Evolutionary conservation across 2,888 invertebrate species (phyloP).

Genomic region (Metellina segmentata): DNA sequence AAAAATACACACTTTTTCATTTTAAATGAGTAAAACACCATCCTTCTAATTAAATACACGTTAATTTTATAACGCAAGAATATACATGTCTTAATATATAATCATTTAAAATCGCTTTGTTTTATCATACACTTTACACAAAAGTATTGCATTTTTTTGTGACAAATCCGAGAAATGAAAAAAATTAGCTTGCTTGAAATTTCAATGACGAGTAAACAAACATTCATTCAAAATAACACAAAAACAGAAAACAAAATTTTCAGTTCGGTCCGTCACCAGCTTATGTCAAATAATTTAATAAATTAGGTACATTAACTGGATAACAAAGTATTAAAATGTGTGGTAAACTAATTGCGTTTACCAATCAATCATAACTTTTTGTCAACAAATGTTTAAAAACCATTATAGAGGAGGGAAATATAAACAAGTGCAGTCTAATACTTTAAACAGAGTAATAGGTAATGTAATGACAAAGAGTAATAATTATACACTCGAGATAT

Average conservation of each 20-base stretch:
- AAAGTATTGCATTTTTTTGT: constrained; percentile 47
- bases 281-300: constrained; percentile 47
- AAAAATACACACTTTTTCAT: constrained; percentile 54
- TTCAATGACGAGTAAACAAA: constrained; percentile 19
- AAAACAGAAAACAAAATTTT: constrained; percentile 33
- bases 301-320: constrained; percentile 41
- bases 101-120: constrained; percentile 34
- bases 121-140: constrained; percentile 31
- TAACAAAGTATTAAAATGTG: constrained; percentile 27
- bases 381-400: constrained; percentile 45
- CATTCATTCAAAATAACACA: constrained; percentile 21
- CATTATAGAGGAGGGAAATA: constrained; percentile 22
- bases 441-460: constrained; percentile 45
- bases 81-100: constrained; percentile 53
- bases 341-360: background rate
- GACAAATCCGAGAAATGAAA: constrained; percentile 20
- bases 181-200: constrained; percentile 6
- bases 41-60: constrained; percentile 56
- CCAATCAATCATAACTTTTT: constrained; percentile 12
- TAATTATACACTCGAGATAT: constrained; percentile 34
- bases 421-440: constrained; percentile 57
- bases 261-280: constrained; percentile 61
- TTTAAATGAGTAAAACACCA: constrained; percentile 48
- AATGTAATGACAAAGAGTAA: constrained; percentile 54
- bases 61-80: constrained; percentile 39